Conservation (phyloP, 2,888 invertebrate species). For the Calliopum simillimum region DNA sequence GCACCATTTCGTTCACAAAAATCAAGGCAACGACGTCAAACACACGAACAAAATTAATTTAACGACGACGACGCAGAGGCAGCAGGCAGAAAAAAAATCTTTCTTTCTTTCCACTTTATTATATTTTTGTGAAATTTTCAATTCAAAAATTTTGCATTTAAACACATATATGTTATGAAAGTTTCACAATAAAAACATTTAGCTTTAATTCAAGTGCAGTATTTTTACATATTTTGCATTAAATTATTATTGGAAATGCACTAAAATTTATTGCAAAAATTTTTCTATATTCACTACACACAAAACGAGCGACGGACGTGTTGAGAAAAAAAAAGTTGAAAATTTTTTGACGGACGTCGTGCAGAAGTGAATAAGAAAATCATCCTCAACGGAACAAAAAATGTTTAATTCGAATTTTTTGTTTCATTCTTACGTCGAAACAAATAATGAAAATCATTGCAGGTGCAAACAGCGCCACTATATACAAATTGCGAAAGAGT, state of each 20-base stretch:
- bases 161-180: conserved; percentile 23
- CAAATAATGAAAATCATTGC: neutral
- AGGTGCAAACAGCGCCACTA: no score
- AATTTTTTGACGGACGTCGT: conserved; percentile 34
- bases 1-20: conserved; percentile 28
- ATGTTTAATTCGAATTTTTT: conserved; percentile 25
- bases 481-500: no score
- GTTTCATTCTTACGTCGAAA: conserved; percentile 1
- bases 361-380: conserved; percentile 20
- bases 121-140: conserved; percentile 34
- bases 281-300: conserved; percentile 39
- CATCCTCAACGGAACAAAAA: conserved; percentile 26
- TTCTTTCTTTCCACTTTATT: conserved; percentile 35
- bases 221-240: conserved; percentile 29
- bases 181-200: conserved; percentile 34
- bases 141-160: conserved; percentile 27
- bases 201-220: conserved; percentile 24
- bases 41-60: conserved; percentile 34
- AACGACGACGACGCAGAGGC: conserved; percentile 30
- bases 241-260: conserved; percentile 35
- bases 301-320: conserved; percentile 45
- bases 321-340: conserved; percentile 36
- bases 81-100: conserved; percentile 37
- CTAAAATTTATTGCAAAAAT: conserved; percentile 40
- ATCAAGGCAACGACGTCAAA: conserved; percentile 40